Evolutionary conservation across 2,113 vertebrate genomes (phyloP).

Genomic region (Chiloscyllium plagiosum): DNA sequence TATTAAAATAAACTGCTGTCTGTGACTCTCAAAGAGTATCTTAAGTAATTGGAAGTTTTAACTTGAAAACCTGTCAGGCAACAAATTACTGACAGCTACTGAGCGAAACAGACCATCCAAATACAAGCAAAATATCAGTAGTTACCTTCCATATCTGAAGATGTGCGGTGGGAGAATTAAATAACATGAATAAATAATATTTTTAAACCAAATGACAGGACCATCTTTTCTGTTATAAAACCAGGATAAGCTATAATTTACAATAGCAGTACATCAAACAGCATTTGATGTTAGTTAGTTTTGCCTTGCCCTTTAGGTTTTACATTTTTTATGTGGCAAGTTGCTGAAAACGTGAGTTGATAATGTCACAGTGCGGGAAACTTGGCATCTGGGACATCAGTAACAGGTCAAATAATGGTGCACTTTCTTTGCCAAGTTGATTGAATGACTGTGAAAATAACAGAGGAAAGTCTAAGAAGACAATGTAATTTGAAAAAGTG

Average conservation of each 20-base stretch:
- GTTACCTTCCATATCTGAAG: background rate
- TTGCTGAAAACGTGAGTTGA: background rate
- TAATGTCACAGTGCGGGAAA: background rate
- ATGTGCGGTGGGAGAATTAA: background rate
- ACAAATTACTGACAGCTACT: background rate
- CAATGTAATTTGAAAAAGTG: background rate
- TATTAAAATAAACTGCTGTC: background rate
- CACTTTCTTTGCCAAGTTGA: background rate
- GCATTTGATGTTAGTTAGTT: background rate
- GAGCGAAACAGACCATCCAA: background rate
- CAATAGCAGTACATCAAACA: background rate
- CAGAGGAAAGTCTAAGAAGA: background rate
- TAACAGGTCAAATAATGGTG: background rate
- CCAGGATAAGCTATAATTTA: background rate
- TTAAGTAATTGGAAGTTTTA: background rate
- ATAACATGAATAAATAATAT: constrained; percentile 5
- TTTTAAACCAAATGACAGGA: background rate
- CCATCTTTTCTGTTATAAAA: background rate
- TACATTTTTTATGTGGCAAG: background rate
- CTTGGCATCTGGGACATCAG: background rate
- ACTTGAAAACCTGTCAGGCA: background rate
- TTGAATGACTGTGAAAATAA: background rate
- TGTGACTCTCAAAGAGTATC: background rate
- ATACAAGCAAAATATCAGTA: background rate
- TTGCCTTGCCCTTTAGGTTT: background rate